Percentiles rank a stretch among this genome's conserved stretches.
These are phyloP conservation scores for Mesorhabditis sp. DNA, from an alignment of 2,888 invertebrate species.

Conservation along the genomic window DNA sequence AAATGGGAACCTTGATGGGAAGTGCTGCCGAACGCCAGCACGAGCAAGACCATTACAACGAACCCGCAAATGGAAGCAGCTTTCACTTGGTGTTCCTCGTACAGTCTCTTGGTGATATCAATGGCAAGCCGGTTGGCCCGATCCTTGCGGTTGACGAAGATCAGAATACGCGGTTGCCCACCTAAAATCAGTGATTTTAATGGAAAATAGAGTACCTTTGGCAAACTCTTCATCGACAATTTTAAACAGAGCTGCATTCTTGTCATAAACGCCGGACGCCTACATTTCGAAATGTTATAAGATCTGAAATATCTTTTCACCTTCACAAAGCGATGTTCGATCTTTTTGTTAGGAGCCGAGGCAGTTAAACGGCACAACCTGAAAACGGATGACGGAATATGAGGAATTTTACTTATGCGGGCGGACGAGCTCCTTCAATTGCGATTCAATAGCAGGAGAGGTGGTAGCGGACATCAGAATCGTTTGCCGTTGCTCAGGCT, in stretches of 20 bases:
- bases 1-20: neutral
- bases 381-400: neutral
- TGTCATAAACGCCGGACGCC: slow-evolving; percentile 11
- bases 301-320: neutral
- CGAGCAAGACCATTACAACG: neutral
- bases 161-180: slow-evolving; percentile 25
- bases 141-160: slow-evolving; percentile 43
- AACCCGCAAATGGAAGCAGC: slow-evolving; percentile 38
- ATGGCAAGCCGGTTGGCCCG: slow-evolving; percentile 29
- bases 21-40: neutral
- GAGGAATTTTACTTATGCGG: no score
- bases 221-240: slow-evolving; percentile 11
- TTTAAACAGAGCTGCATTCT: slow-evolving; percentile 14
- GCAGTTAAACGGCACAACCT: neutral
- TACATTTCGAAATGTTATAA: neutral
- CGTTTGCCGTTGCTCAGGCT: slow-evolving; percentile 42
- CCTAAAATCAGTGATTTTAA: neutral
- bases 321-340: neutral
- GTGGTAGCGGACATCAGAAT: slow-evolving; percentile 47
- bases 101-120: slow-evolving; percentile 10
- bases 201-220: neutral
- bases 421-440: no score
- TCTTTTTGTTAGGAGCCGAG: neutral
- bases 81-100: neutral
- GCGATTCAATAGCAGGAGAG: slow-evolving; percentile 14